A percentile compares a stretch with the other conserved stretches of the same genome.
These are phyloP conservation scores for Empis stercorea DNA, from an alignment of 2,888 invertebrate genomes.

Conservation along the genomic window DNA sequence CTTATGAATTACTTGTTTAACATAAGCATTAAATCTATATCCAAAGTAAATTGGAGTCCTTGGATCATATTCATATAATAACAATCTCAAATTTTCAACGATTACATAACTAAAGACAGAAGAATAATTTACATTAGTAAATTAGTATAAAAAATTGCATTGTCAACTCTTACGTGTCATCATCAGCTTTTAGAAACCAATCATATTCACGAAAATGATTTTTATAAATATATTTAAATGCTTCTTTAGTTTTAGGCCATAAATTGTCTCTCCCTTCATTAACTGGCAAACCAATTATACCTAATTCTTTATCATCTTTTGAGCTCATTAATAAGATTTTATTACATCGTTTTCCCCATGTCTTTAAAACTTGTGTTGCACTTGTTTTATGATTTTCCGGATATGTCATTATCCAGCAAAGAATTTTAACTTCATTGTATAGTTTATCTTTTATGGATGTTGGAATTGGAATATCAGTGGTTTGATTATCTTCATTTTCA, in stretches of 20 bases:
- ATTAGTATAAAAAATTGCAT: conserved; percentile 1
- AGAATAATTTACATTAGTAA: background rate
- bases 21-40: conserved; percentile 74
- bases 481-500: no score
- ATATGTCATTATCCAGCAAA: conserved; percentile 90
- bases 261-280: conserved; percentile 73
- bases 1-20: conserved; percentile 6
- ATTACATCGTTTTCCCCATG: conserved; percentile 84
- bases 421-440: conserved; percentile 57
- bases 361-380: conserved; percentile 77
- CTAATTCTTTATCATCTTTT: conserved; percentile 51
- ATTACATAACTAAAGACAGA: conserved; percentile 59
- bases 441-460: conserved; percentile 51
- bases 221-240: conserved; percentile 75
- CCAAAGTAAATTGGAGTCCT: conserved; percentile 72
- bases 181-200: conserved; percentile 98
- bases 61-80: conserved; percentile 61
- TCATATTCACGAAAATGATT: conserved; percentile 73
- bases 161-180: conserved; percentile 79
- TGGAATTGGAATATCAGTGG: conserved; percentile 14
- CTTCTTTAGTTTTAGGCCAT: conserved; percentile 92
- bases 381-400: conserved; percentile 72
- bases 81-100: conserved; percentile 82
- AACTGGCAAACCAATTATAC: conserved; percentile 67
- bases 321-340: conserved; percentile 71